Conservation (phyloP, 2,113 vertebrate genomes). For the Anolis carolinensis region DNA sequence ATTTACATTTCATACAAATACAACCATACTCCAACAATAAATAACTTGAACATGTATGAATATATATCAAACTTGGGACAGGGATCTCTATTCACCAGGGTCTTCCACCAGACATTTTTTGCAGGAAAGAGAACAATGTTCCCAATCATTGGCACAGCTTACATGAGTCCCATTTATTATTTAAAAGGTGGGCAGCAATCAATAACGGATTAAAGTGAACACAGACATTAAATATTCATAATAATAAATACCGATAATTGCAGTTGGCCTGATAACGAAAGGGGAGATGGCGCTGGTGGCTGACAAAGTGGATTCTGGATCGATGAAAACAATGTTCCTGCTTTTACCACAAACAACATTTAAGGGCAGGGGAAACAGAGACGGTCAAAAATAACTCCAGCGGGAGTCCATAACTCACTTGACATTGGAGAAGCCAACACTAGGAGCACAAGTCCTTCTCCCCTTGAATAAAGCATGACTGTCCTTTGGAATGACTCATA, state of each 20-base stretch:
- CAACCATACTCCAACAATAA: no score
- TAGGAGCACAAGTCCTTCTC: background rate
- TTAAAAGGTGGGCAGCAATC: conserved; percentile 6
- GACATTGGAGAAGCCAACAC: background rate
- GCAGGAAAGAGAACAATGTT: background rate
- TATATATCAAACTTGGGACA: no score
- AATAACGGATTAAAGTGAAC: conserved; percentile 21
- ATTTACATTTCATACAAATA: no score
- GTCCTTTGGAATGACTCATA: no score
- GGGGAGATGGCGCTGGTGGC: background rate
- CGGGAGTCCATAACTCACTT: background rate
- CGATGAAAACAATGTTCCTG: background rate
- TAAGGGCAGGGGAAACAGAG: background rate
- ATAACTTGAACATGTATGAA: no score
- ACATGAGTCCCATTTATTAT: background rate
- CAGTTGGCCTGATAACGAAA: background rate
- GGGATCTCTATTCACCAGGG: no score
- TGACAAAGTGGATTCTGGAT: background rate
- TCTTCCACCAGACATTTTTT: no score
- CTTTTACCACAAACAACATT: background rate
- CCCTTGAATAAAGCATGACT: background rate
- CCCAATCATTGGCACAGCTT: background rate
- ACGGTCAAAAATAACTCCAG: background rate
- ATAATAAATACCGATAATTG: conserved; percentile 24
- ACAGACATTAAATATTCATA: conserved; percentile 21